phyloP scores from a whole-genome alignment of 1,140 invertebrate species.

The Limonius californicus region DNA sequence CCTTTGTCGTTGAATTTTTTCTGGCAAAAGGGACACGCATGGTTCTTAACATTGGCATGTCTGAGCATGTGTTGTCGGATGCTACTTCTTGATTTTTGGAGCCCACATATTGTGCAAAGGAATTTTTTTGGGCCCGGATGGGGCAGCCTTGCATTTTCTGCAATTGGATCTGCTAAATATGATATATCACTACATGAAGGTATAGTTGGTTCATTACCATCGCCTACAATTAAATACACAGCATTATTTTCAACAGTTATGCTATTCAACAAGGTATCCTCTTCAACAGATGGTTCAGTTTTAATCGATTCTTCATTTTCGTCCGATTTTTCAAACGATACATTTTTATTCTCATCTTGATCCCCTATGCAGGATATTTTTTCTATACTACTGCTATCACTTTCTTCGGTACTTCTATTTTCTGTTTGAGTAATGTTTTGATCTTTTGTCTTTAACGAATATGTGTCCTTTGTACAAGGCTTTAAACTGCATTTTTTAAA shows the following conservation, averaged over 20 bases:
- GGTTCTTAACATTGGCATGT: neutral
- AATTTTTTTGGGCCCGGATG: neutral
- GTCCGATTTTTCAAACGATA: too few relatives aligned
- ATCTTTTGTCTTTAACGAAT: too few relatives aligned
- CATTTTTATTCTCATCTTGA: too few relatives aligned
- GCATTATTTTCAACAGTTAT: neutral
- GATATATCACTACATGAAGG: too few relatives aligned
- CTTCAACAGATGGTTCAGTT: too few relatives aligned
- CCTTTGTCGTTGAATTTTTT: conserved; percentile 3
- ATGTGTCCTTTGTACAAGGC: neutral
- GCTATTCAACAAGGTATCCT: too few relatives aligned
- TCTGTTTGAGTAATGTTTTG: too few relatives aligned
- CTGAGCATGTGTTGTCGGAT: neutral
- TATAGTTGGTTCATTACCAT: neutral
- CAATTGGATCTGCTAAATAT: neutral
- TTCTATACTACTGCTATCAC: too few relatives aligned
- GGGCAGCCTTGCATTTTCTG: neutral
- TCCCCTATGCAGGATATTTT: too few relatives aligned
- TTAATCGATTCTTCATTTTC: too few relatives aligned
- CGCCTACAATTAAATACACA: neutral
- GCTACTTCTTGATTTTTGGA: neutral
- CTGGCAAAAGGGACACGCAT: neutral
- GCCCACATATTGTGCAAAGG: neutral
- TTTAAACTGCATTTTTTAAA: neutral
- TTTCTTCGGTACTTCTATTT: too few relatives aligned